A percentile compares a stretch with the other conserved stretches of the same genome.
These are phyloP conservation scores for Sus cebifrons DNA, from an alignment of 2,797 vertebrate genomes.

Conservation along the genomic window DNA sequence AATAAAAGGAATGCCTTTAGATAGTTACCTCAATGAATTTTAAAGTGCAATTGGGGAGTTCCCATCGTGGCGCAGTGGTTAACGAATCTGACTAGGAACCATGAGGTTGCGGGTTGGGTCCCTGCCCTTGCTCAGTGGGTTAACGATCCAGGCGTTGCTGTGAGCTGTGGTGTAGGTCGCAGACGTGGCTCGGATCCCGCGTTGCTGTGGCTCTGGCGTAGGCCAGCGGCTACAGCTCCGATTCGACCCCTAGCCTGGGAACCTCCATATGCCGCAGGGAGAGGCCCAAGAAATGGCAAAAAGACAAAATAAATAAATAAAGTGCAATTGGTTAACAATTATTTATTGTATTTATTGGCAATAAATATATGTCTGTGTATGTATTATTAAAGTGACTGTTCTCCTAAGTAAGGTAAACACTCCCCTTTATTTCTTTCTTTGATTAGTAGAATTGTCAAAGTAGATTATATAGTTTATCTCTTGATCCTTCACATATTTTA, in stretches of 20 bases:
- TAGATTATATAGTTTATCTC: not conserved
- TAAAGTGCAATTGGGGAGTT: not conserved
- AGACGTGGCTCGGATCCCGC: too few species aligned
- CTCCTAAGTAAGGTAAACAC: slow-evolving; percentile 7
- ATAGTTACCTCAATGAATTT: slow-evolving; percentile 36
- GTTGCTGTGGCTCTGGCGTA: too few species aligned
- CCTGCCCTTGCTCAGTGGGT: too few species aligned
- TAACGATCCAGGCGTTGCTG: too few species aligned
- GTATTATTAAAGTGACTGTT: slow-evolving; percentile 6
- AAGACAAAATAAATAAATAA: not conserved
- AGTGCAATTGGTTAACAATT: not conserved
- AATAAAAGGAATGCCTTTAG: slow-evolving; percentile 51
- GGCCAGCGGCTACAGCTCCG: too few species aligned
- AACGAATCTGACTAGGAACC: too few species aligned
- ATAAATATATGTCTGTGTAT: not conserved
- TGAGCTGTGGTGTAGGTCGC: too few species aligned
- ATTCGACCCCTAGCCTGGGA: too few species aligned
- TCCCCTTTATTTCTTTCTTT: slow-evolving; percentile 37
- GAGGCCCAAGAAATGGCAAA: too few species aligned
- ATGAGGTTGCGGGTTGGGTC: too few species aligned
- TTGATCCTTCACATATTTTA: slow-evolving; percentile 64
- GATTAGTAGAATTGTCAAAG: slow-evolving; percentile 44
- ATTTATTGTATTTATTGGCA: not conserved
- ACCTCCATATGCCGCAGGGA: too few species aligned
- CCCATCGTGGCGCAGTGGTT: too few species aligned